Base-by-base conservation (phyloP, 2,888 invertebrate species). In the Neelides folsomi region DNA sequence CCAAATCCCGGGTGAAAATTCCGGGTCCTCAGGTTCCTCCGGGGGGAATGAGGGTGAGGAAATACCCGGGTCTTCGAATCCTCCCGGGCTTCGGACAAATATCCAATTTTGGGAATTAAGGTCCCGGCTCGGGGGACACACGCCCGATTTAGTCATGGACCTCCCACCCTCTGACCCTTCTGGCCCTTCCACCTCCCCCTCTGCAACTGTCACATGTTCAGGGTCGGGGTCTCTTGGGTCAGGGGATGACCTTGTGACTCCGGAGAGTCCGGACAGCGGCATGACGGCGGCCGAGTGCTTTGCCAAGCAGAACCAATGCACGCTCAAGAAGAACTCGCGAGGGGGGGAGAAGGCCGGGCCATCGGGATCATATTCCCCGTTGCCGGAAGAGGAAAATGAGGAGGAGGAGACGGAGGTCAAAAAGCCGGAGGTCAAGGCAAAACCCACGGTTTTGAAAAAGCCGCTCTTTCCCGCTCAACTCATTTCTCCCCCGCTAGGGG, bases 71-170 rank as follows among this genome's bases (percentile, higher is more conserved):
- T 27, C 38, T 27, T 15, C 27, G 27, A 27, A 27, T 27, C 4
- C 27, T 7, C 4, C 55, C n/a, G 52, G 52, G 15, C 37, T 62
- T 34, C 60, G 57, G n/a, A 57, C 60, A 34, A 64, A 60, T 34
- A 68, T 68, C 19, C 71, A 72, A 55, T 71, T 72, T 49, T 71
- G 72, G 55, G 57, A 54, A 41, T 40, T 46, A 27, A 53, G 52
- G 15, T 40, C 58, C 3, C 48, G 55, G n/a, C 53, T 55, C 7
- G 47, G 56, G 8, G 63, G 66, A 58, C 78, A 79, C 63, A 80
- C 86, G 34, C 86, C 87, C 1, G 87, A 86, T 72, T 74, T 86
- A 53, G 86, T 87, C 59, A 81, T 86, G 79, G 86, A 85, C 71
- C 72, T 86, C 64, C 86, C 86, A n/a, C 72, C 80, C 10, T 68